These are phyloP conservation scores for Drosophila pruinosa DNA, from an alignment of 1,140 invertebrate species.

Conservation along the genomic window DNA sequence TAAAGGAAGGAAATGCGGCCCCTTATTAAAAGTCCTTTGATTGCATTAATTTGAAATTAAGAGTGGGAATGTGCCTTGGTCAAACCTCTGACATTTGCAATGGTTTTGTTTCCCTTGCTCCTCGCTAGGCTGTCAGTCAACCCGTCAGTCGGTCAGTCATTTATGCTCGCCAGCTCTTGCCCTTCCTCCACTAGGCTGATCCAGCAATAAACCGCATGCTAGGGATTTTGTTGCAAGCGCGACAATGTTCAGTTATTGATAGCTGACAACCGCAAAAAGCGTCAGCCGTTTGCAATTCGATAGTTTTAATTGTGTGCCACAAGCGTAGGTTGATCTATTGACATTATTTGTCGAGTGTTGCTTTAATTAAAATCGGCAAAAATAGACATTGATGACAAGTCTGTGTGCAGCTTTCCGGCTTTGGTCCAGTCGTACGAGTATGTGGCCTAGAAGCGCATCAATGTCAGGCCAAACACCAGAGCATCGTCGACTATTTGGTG, in stretches of 20 bases:
- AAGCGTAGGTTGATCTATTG: constrained; percentile 70
- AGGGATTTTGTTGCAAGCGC: constrained; percentile 55
- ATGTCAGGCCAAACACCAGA: constrained; percentile 6
- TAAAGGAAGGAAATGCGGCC: not conserved
- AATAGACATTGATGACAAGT: constrained; percentile 31
- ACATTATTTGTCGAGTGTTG: constrained; percentile 55
- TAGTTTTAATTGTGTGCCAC: constrained; percentile 57
- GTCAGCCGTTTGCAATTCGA: constrained; percentile 42
- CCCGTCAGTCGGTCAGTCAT: not conserved
- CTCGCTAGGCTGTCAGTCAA: not conserved
- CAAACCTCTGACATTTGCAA: not conserved
- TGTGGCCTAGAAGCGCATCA: constrained; percentile 8
- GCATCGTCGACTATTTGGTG: not conserved
- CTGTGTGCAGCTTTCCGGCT: not conserved
- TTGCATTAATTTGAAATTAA: not conserved
- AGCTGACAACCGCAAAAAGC: constrained; percentile 59
- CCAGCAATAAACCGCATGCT: constrained; percentile 62
- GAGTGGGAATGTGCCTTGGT: not conserved
- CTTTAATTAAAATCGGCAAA: constrained; percentile 59
- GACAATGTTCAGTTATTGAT: constrained; percentile 60
- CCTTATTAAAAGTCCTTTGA: not conserved
- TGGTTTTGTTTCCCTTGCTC: not conserved
- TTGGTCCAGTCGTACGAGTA: not conserved
- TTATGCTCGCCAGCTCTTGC: not conserved
- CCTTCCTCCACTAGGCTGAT: not conserved